Base-by-base conservation (phyloP, 2,797 vertebrate genomes). In the Cyclopterus lumpus region DNA sequence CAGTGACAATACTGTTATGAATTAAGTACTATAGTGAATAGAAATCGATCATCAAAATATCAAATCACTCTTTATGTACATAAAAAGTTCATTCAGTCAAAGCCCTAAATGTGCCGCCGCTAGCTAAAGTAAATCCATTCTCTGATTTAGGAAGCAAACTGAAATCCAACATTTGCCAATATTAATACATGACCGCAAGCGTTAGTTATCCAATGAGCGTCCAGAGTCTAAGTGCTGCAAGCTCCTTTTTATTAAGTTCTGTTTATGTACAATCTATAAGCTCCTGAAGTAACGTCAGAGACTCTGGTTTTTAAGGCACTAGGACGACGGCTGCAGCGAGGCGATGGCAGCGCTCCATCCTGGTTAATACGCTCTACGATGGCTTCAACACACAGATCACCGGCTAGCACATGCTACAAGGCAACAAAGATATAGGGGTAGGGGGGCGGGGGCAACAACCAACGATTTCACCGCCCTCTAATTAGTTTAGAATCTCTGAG, bases 301-400 rank as follows among this genome's bases (percentile, higher is more conserved):
- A 90, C 82, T 82, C 75, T 55, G 67, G 28, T 96, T 95, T 96
- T 55, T 98, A 99, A 99, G 98, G 98, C 98, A 99, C 98, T 97
- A 95, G 82, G 49, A 79, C 84, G 95, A 94, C 91, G 96, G 97
- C 93, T 94, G 89, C 95, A 94, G 96, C 93, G 93, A 92, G 92
- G 30, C 30, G 26, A 81, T 54, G 26, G 67, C 84, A 75, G 93
- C 95, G 91, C 87, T 91, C 80, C 40, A 93, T 95, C 93, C 95
- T 94, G 94, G 93, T 82, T 82, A 62, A 84, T 84, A 75, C 93
- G 93, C 92, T 95, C 94, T 93, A 93, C 95, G 96, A 97, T 97
- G 96, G 96, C 96, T 97, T 97, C 12, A 90, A 95, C 93, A 64
- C 94, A 96, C 95, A 93, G 92, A 95, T 93, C 94, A 97, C 93